These are phyloP conservation scores for Machaerirhynchus nigripectus DNA, from an alignment of 2,113 vertebrate species.

Conservation along the genomic window DNA sequence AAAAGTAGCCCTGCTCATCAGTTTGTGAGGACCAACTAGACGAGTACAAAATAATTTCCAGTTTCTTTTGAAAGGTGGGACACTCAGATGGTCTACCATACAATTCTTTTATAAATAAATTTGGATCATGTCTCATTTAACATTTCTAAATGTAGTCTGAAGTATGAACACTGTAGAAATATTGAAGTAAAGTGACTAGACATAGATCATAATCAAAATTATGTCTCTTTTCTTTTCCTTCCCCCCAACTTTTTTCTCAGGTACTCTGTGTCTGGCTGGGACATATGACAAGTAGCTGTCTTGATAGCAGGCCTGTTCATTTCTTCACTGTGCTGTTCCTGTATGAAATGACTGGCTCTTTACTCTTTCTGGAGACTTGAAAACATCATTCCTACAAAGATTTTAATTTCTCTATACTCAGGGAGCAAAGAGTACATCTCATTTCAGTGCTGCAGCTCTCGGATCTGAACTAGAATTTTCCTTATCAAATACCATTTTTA, in stretches of 20 bases:
- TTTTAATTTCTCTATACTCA: constrained; percentile 7
- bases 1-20: neutral
- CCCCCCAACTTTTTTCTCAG: neutral
- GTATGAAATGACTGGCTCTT: neutral
- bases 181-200: neutral
- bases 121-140: neutral
- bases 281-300: constrained; percentile 29
- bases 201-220: constrained; percentile 30
- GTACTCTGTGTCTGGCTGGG: neutral
- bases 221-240: neutral
- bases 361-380: constrained; percentile 8
- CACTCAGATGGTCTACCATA: neutral
- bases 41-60: neutral
- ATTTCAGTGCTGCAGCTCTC: neutral
- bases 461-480: neutral
- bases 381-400: constrained; percentile 13
- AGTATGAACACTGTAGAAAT: neutral
- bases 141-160: neutral
- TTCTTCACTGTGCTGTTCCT: constrained; percentile 19
- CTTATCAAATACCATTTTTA: neutral
- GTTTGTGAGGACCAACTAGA: neutral
- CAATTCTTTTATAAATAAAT: neutral
- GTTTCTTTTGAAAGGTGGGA: neutral
- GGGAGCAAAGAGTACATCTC: constrained; percentile 3
- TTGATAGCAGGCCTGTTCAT: neutral